These are phyloP conservation scores for Goniozus legneri DNA, from an alignment of 1,140 invertebrate species.

Conservation along the genomic window DNA sequence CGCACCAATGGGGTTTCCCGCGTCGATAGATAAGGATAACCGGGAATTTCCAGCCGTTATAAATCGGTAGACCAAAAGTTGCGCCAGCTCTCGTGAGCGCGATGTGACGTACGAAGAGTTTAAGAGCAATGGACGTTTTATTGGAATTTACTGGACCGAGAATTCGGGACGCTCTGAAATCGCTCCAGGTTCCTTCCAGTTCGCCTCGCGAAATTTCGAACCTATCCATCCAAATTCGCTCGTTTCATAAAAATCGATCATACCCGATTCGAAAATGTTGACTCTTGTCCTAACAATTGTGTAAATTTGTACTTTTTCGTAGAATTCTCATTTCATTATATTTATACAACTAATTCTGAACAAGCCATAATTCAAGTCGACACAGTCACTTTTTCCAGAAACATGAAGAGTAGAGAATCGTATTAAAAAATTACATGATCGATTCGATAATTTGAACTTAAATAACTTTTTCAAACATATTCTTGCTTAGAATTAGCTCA, in stretches of 20 bases:
- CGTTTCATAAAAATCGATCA: neutral
- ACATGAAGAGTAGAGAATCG: too few relatives aligned
- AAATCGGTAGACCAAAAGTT: conserved; percentile 36
- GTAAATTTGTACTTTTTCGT: too few relatives aligned
- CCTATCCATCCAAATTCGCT: neutral
- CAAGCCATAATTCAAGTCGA: too few relatives aligned
- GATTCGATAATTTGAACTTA: too few relatives aligned
- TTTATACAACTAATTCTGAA: too few relatives aligned
- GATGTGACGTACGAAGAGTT: conserved; percentile 37
- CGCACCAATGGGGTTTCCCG: neutral
- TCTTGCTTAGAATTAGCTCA: too few relatives aligned
- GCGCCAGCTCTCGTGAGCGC: conserved; percentile 13
- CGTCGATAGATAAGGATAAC: conserved; percentile 36
- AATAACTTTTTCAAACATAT: too few relatives aligned
- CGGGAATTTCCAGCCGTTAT: conserved; percentile 38
- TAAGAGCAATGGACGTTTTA: conserved; percentile 38
- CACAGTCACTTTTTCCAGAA: too few relatives aligned
- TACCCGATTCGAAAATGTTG: neutral
- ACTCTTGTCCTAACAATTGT: too few relatives aligned
- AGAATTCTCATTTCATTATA: too few relatives aligned
- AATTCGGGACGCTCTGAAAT: conserved; percentile 40
- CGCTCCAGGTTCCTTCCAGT: neutral
- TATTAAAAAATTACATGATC: too few relatives aligned
- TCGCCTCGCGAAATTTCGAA: neutral
- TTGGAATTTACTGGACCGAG: conserved; percentile 46